phyloP scores from a whole-genome alignment of 1,140 invertebrate species.

The Antheraea mylitta region DNA sequence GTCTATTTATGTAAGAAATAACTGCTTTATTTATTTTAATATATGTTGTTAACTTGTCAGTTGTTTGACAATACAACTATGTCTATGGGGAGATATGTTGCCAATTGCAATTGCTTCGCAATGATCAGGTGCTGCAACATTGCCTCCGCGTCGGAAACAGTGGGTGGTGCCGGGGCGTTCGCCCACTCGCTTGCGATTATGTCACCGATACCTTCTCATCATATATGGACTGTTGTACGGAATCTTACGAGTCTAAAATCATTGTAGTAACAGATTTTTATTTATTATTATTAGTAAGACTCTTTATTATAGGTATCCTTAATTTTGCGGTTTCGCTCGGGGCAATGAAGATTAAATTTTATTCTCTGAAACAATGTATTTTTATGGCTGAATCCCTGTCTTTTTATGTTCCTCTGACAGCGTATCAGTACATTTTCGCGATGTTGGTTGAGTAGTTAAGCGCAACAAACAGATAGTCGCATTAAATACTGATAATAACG shows the following conservation, averaged over 20 bases:
- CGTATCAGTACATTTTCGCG: too few relatives aligned
- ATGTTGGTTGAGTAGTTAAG: too few relatives aligned
- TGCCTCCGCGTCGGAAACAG: conserved; percentile 62
- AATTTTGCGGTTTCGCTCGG: too few relatives aligned
- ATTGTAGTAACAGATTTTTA: conserved; percentile 17
- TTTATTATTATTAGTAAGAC: conserved; percentile 5
- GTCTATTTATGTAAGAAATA: neutral
- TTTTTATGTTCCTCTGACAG: too few relatives aligned
- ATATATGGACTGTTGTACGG: conserved; percentile 48
- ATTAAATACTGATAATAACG: too few relatives aligned
- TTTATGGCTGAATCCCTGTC: too few relatives aligned
- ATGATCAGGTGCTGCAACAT: conserved; percentile 54
- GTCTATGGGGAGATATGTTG: neutral
- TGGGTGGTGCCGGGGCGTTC: conserved; percentile 51
- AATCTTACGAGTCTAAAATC: conserved; percentile 26
- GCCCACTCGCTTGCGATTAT: conserved; percentile 54
- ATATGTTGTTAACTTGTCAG: too few relatives aligned
- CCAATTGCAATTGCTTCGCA: conserved; percentile 35
- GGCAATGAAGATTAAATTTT: too few relatives aligned
- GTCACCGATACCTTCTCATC: conserved; percentile 54
- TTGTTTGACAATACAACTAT: neutral
- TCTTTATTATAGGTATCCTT: too few relatives aligned
- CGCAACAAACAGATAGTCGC: too few relatives aligned
- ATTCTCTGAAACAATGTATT: too few relatives aligned
- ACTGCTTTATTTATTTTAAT: too few relatives aligned